phyloP scores from a whole-genome alignment of 2,888 invertebrate species.

The Troides aeacus region DNA sequence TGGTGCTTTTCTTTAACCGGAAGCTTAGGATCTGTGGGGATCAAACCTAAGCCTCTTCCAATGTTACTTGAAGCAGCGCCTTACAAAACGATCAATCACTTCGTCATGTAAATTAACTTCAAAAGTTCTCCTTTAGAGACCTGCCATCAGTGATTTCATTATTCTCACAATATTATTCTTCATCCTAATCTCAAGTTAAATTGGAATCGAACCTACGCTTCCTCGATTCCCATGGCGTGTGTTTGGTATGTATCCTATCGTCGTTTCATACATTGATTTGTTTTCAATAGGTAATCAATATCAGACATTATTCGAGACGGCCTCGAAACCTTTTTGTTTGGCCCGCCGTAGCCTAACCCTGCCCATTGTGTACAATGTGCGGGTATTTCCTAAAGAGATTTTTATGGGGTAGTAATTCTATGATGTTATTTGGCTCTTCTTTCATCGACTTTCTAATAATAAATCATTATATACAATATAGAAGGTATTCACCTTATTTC shows the following conservation, averaged over 20 bases:
- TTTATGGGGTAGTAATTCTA: slow-evolving; percentile 20
- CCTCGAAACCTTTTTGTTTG: slow-evolving; percentile 8
- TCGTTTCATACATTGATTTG: background rate
- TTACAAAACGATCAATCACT: too few relatives aligned
- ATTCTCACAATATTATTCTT: too few relatives aligned
- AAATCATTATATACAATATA: slow-evolving; percentile 2
- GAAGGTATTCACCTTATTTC: background rate
- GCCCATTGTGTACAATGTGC: slow-evolving; percentile 1
- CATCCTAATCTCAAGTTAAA: too few relatives aligned
- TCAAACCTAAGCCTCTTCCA: too few relatives aligned
- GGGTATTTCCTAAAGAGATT: slow-evolving; percentile 1
- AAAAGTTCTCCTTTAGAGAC: too few relatives aligned
- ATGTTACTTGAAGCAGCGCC: too few relatives aligned
- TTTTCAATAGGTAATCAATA: slow-evolving; percentile 1
- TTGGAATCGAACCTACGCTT: too few relatives aligned
- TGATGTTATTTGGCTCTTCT: slow-evolving; percentile 11
- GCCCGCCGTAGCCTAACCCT: background rate
- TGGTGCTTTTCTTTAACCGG: too few relatives aligned
- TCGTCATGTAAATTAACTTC: too few relatives aligned
- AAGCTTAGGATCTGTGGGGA: too few relatives aligned
- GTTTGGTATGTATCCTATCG: background rate
- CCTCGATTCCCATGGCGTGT: background rate
- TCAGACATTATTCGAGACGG: slow-evolving; percentile 5
- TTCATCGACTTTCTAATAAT: background rate
- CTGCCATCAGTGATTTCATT: too few relatives aligned